Evolutionary conservation across 1,140 invertebrate species (phyloP).

Genomic region (Microplitis demolitor): DNA sequence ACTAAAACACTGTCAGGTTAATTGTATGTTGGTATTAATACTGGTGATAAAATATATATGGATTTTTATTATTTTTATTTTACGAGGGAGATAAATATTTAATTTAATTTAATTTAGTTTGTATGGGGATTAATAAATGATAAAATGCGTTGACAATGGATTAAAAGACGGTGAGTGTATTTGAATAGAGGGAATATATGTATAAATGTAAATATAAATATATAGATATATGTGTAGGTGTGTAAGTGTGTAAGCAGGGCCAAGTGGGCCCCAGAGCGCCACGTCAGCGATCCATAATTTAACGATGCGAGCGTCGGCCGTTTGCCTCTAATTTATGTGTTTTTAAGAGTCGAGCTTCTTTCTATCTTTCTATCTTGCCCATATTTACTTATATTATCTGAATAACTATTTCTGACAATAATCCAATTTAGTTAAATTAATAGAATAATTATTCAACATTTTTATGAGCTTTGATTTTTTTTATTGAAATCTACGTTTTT

Average conservation of each 20-base stretch:
- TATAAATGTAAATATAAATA: not conserved
- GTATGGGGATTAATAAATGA: not conserved
- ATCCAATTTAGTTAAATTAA: not conserved
- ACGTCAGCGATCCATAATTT: constrained; percentile 57
- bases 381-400: constrained; percentile 1
- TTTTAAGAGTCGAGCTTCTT: constrained; percentile 49
- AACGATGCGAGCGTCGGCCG: constrained; percentile 52
- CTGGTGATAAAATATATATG: too few species aligned
- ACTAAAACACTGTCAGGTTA: too few species aligned
- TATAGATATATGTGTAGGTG: not conserved
- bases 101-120: too few species aligned
- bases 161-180: not conserved
- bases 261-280: too few species aligned
- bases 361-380: not conserved
- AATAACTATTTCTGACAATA: not conserved
- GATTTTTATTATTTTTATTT: too few species aligned
- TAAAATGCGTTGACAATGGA: not conserved
- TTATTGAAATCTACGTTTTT: too few species aligned
- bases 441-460: not conserved
- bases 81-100: too few species aligned
- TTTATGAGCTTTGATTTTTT: too few species aligned
- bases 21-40: too few species aligned
- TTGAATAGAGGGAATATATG: not conserved
- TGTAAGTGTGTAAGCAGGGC: not conserved
- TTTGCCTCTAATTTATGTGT: constrained; percentile 61